Percentiles rank a stretch among this genome's conserved stretches.
These are phyloP conservation scores for Stylophora pistillata DNA, from an alignment of 64 coral and sea anemone genomes.

Conservation along the genomic window DNA sequence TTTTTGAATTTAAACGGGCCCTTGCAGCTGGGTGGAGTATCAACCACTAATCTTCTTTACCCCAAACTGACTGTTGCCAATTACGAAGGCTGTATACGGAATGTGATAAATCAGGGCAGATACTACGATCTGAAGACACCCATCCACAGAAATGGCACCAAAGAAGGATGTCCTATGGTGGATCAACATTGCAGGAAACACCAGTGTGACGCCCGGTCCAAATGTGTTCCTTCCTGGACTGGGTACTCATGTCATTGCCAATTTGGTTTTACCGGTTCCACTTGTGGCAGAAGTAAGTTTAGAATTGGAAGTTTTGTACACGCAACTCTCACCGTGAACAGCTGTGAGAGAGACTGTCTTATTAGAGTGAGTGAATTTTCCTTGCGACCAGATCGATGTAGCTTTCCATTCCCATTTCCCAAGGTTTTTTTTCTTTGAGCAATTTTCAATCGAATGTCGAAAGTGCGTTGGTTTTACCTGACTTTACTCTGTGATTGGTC, in stretches of 20 bases:
- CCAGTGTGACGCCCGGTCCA: constrained; percentile 58
- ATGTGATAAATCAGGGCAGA: constrained; percentile 68
- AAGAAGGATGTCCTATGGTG: constrained; percentile 82
- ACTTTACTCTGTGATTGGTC: too few species aligned
- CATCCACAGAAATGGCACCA: constrained; percentile 38
- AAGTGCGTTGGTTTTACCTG: too few species aligned
- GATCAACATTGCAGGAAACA: constrained; percentile 75
- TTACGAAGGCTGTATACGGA: constrained; percentile 94
- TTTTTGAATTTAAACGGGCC: constrained; percentile 75
- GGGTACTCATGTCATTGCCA: constrained; percentile 72
- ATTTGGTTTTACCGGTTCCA: constrained; percentile 23
- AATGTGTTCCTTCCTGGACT: constrained; percentile 75
- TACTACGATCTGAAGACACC: constrained; percentile 63
- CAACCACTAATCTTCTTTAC: constrained; percentile 47
- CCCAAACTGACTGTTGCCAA: constrained; percentile 57
- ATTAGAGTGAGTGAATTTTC: too few species aligned
- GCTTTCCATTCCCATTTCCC: too few species aligned
- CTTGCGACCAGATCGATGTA: too few species aligned
- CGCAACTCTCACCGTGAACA: too few species aligned
- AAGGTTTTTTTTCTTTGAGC: too few species aligned
- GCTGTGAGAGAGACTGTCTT: too few species aligned
- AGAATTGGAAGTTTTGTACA: background rate
- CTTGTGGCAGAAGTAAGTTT: constrained; percentile 46
- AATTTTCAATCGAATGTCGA: too few species aligned
- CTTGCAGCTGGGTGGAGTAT: constrained; percentile 86